phyloP scores from a whole-genome alignment of 2,888 invertebrate genomes.

The Chironomus tentans region DNA sequence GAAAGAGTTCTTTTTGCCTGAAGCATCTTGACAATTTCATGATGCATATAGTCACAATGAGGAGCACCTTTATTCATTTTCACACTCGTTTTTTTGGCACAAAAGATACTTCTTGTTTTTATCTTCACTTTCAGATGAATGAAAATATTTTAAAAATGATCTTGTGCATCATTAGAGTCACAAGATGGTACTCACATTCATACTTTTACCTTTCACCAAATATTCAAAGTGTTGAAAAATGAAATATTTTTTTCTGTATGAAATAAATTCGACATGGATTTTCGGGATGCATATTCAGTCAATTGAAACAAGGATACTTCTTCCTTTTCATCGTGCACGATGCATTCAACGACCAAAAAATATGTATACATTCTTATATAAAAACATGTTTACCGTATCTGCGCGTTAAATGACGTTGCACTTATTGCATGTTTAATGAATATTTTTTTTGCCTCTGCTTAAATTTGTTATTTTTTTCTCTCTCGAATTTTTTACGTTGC shows the following conservation, averaged over 20 bases:
- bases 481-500: no score
- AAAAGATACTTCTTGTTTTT: no score
- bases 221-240: not conserved
- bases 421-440: not conserved
- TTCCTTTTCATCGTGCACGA: not conserved
- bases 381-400: not conserved
- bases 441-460: no score
- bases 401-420: not conserved
- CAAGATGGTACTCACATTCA: conserved; percentile 9
- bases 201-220: not conserved
- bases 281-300: not conserved
- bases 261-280: not conserved
- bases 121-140: not conserved
- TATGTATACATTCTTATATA: not conserved
- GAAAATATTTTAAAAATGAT: not conserved
- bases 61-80: not conserved
- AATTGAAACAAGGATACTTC: not conserved
- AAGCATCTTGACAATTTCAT: not conserved
- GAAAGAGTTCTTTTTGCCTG: not conserved
- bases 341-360: not conserved
- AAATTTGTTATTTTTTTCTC: no score
- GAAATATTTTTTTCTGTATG: no score
- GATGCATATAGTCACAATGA: not conserved
- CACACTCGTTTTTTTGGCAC: not conserved
- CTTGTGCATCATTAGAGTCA: conserved; percentile 4